Base-by-base conservation (phyloP, 2,888 invertebrate genomes). In the Endomychus coccineus region DNA sequence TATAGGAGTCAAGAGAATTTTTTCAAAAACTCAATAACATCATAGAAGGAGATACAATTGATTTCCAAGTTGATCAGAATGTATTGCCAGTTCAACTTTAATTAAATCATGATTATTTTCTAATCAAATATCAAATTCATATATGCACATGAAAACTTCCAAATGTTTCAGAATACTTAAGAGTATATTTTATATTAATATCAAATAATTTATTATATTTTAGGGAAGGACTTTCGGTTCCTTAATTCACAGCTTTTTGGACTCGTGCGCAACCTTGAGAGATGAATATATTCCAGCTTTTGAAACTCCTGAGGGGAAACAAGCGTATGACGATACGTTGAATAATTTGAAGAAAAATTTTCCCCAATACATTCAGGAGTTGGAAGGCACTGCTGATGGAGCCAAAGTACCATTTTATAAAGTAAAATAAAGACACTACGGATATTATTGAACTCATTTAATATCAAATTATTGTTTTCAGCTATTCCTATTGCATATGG, bases 331-430 rank as follows among this genome's bases (percentile, higher is more conserved):
- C 15, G 78, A 74, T 36, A 87, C 86, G 0, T 68, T 90, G 27
- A 71, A 70, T 3, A 73, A 73, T 43, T 79, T 83, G 47, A 75
- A 75, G 49, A 62, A 70, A 30, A 77, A 79, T 49, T 89, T 77
- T 63, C 89, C 90, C 0, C 83, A 87, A 53, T 90, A 90, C 56
- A 69, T 90, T 2, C 73, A 78, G 41, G 91, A 91, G 65, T 69
- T 91, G 23, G 77, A 84, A 59, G 91, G 90, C 4, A 75, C 82
- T n/a, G 84, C 90, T 4, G 86, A 88, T 56, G 90, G 91, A 1
- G 80, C 89, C 1, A 73, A 78, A 46, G 81, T 90, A 3, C 82
- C 87, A 1, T 90, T 90, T 61, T 67, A 84, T 49, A 82, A 86
- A 76, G 89, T 87, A 62, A 61, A 19, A 19, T 7, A 19, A 7